Evolutionary conservation across 2,113 vertebrate species (phyloP).

Genomic region (Phainopepla nitens): DNA sequence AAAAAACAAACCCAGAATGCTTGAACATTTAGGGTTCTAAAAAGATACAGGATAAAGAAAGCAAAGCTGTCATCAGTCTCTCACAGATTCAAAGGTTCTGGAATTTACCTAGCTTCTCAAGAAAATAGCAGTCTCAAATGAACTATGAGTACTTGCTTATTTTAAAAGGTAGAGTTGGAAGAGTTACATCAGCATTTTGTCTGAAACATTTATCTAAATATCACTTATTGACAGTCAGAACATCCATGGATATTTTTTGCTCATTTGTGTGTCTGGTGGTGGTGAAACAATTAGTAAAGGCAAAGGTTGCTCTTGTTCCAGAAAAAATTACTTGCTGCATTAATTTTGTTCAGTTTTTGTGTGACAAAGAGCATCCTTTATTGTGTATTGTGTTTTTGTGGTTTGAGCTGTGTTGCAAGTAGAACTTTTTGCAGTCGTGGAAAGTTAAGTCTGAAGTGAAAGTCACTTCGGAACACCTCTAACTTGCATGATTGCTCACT

Average conservation of each 20-base stretch:
- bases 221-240: not conserved
- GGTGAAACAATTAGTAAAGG: not conserved
- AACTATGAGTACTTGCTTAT: not conserved
- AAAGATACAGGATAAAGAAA: not conserved
- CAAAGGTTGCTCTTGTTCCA: not conserved
- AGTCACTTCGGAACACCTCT: not conserved
- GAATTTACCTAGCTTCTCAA: not conserved
- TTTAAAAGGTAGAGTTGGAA: not conserved
- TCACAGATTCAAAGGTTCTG: not conserved
- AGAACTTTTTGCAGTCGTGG: not conserved
- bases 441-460: not conserved
- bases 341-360: not conserved
- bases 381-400: not conserved
- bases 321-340: not conserved
- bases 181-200: not conserved
- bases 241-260: not conserved
- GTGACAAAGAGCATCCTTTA: not conserved
- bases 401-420: not conserved
- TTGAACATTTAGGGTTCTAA: not conserved
- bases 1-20: rapidly evolving
- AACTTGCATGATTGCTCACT: not conserved
- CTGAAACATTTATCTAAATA: not conserved
- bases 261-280: not conserved
- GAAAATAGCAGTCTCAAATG: not conserved
- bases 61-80: not conserved